A percentile compares a stretch with the other conserved stretches of the same genome.
phyloP scores from a whole-genome alignment of 2,797 vertebrate species.

The Botia kubotai region DNA sequence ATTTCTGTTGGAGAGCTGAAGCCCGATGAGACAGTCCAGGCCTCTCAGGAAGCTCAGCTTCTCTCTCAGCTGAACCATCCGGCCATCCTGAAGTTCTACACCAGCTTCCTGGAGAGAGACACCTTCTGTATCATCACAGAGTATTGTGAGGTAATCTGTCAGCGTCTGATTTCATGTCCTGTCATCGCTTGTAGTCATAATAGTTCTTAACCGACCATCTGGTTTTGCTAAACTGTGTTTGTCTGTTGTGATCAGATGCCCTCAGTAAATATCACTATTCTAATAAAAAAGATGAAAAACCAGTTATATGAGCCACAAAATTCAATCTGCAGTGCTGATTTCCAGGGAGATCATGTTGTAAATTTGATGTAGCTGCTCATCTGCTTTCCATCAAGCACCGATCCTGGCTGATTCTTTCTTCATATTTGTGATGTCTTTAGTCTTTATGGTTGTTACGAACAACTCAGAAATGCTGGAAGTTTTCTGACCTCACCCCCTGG shows the following conservation, averaged over 20 bases:
- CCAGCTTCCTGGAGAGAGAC: constrained; percentile 84
- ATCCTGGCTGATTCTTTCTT: neutral
- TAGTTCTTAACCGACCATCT: neutral
- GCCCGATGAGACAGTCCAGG: constrained; percentile 84
- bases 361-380: neutral
- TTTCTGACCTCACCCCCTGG: constrained; percentile 3
- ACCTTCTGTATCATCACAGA: constrained; percentile 88
- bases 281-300: too few species aligned
- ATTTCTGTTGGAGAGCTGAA: constrained; percentile 81
- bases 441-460: neutral
- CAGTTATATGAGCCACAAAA: neutral
- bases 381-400: neutral
- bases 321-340: neutral
- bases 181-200: constrained; percentile 66
- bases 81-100: constrained; percentile 84
- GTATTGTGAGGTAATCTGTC: constrained; percentile 83
- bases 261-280: neutral
- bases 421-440: neutral
- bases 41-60: constrained; percentile 83
- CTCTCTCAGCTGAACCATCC: constrained; percentile 85
- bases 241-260: neutral
- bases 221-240: neutral
- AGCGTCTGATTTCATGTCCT: neutral
- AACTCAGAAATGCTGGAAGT: neutral
- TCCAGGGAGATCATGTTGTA: neutral